Evolutionary conservation across 2,888 invertebrate genomes (phyloP), one percentile per base, ranked within the genome.

Genomic region (Xestoiulus laeticollis): DNA sequence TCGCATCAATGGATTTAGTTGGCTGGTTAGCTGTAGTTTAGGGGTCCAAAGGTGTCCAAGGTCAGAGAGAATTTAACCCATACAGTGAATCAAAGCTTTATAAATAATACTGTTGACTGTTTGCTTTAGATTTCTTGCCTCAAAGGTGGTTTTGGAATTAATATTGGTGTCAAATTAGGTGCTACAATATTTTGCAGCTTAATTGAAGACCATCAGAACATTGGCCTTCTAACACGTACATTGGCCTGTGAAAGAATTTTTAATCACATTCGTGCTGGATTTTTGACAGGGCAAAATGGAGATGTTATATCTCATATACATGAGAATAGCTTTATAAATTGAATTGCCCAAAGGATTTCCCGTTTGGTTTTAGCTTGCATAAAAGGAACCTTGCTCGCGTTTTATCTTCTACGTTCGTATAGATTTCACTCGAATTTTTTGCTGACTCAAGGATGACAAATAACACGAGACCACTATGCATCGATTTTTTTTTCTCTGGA

Each of bases 291-390:
- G 48, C 48, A 78, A 30, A 78, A 78, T 78, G 26, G 78, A 78
- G 30, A 78, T 30, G 78, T 78, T 30, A 78, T 78, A 78, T 78
- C 78, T 78, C 78, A 78, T 78, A 78, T 78, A 78, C 78, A 78
- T 30, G 78, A 78, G 78, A 78, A 78, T 78, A 14, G 26, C 4
- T 78, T 78, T 12, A 26, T 30, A 78, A 78, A 78, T 78, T 78
- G 78, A 78, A 30, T 78, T 78, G 78, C 78, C 78, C 78, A 30
- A 26, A 78, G 78, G 26, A 78, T 78, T 78, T 78, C 78, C 14
- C 14, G 26, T 14, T 30, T 78, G 78, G 78, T 78, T 78, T 78
- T 30, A 30, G 78, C 78, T 78, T 78, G 30, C 78, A 78, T 26
- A 30, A 78, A n/a, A 78, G 30, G 30, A 78, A 30, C 26, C 78